Percentiles rank a stretch among this genome's conserved stretches.
These are phyloP conservation scores for Poicephalus gulielmi DNA, from an alignment of 2,113 vertebrate genomes.

Conservation along the genomic window DNA sequence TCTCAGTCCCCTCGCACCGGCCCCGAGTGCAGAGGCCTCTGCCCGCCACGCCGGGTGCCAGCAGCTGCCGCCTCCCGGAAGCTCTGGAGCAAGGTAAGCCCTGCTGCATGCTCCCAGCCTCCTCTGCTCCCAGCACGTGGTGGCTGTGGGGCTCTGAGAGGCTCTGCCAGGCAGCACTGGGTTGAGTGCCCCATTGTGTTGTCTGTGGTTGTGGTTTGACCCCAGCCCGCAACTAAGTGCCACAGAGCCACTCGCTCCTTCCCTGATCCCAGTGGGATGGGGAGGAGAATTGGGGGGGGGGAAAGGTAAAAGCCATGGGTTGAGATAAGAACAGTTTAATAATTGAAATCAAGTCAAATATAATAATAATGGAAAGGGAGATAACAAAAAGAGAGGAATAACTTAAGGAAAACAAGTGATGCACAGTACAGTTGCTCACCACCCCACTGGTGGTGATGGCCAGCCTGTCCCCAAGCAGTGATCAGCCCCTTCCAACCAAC, in stretches of 20 bases:
- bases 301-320: not conserved
- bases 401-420: not conserved
- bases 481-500: not conserved
- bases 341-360: not conserved
- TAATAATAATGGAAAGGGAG: not conserved
- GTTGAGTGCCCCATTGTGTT: not conserved
- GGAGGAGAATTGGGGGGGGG: not conserved
- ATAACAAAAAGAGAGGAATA: not conserved
- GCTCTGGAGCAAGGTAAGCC: constrained; percentile 77
- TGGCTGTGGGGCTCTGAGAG: not conserved
- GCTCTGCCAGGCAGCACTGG: accelerated
- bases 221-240: not conserved
- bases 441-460: not conserved
- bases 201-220: not conserved
- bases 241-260: not conserved
- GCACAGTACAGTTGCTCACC: not conserved
- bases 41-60: constrained; percentile 81
- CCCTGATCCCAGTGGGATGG: not conserved
- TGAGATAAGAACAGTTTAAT: not conserved
- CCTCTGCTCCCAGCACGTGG: accelerated
- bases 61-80: constrained; percentile 32
- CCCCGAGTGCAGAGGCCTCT: constrained; percentile 86
- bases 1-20: constrained; percentile 79
- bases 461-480: not conserved
- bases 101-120: not conserved